A percentile compares a stretch with the other conserved stretches of the same genome.
phyloP scores from a whole-genome alignment of 2,113 vertebrate species.

The Psammodynastes pulverulentus region DNA sequence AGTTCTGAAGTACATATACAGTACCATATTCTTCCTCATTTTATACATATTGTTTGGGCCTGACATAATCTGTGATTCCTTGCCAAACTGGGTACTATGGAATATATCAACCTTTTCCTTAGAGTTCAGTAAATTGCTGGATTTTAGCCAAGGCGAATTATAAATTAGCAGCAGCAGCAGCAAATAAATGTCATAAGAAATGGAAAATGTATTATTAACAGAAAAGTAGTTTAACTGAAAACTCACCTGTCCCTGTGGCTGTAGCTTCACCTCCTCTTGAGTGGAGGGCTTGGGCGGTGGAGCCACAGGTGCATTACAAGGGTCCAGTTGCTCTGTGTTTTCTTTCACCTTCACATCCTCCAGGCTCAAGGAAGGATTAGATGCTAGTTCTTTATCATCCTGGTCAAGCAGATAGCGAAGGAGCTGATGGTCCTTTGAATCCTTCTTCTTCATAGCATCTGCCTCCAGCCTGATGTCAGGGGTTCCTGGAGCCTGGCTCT shows the following conservation, averaged over 20 bases:
- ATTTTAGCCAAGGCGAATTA: no score
- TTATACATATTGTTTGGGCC: not conserved
- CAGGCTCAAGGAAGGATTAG: slow-evolving; percentile 83
- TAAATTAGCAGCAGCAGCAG: no score
- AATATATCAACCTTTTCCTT: no score
- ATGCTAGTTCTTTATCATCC: slow-evolving; percentile 85
- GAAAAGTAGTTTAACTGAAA: accelerated
- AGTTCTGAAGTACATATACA: not conserved
- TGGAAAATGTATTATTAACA: not conserved
- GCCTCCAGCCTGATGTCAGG: slow-evolving; percentile 63
- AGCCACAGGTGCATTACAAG: slow-evolving; percentile 66
- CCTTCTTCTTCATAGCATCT: slow-evolving; percentile 74
- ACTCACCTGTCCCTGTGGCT: slow-evolving; percentile 72
- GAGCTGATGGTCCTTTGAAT: slow-evolving; percentile 90
- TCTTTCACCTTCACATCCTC: slow-evolving; percentile 90
- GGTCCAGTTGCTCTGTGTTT: slow-evolving; percentile 72
- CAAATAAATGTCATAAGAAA: no score
- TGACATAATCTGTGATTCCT: not conserved
- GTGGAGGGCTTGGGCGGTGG: slow-evolving; percentile 59
- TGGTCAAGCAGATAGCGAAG: slow-evolving; percentile 92
- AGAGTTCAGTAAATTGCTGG: not conserved
- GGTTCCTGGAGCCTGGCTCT: slow-evolving; percentile 52
- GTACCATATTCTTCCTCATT: not conserved
- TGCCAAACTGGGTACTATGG: not conserved
- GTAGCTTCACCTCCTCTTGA: slow-evolving; percentile 68